Base-by-base conservation (phyloP, 2,888 invertebrate species). In the Acanthosoma haemorrhoidale region DNA sequence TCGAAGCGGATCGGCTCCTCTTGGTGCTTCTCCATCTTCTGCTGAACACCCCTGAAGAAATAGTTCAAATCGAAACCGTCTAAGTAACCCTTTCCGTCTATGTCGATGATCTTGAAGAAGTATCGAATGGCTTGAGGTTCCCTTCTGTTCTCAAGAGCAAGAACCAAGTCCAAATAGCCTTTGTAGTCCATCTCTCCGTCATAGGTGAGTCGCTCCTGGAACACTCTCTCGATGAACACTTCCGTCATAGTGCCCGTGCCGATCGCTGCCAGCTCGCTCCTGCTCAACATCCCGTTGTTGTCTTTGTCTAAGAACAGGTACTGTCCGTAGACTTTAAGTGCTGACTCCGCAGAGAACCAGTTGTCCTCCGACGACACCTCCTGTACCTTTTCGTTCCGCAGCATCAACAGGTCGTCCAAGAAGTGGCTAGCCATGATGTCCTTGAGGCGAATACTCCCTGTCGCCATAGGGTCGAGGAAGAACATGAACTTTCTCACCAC, bases 141-240 rank as follows among this genome's bases (percentile, higher is more conserved):
- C 73, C 89, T 86, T 18, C 94, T 85, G 82, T 96, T 94, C 81
- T 96, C 96, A 74, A 96, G 81, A 0, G 96, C 96, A 31, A 97
- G 83, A 0, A 96, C 94, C 79, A 98, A 89, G 79, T 96, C 96
- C 29, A 98, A 82, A 80, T 95, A 98, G 0, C 94, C 94, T 81
- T 96, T 96, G 82, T 96, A 97, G 81, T 98, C 97, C 91, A 94
- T 93, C 81, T 94, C 93, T 0, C 91, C 92, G 75, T 94, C 92
- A 79, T 95, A 96, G 0, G 96, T 97, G 4, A 96, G 84, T 77
- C 94, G 96, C 77, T 96, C 96, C 79, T 96, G 94, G 81, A 96
- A 97, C 0, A 97, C 92, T 32, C 96, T 85, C 77, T 94, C 92
- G 2, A 97, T 84, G 80, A 97, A 98, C 0, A 92, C 91, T 43